Percentiles rank a stretch among this genome's conserved stretches.
phyloP scores from a whole-genome alignment of 2,888 invertebrate genomes.

The Nemotelus pantherinus region DNA sequence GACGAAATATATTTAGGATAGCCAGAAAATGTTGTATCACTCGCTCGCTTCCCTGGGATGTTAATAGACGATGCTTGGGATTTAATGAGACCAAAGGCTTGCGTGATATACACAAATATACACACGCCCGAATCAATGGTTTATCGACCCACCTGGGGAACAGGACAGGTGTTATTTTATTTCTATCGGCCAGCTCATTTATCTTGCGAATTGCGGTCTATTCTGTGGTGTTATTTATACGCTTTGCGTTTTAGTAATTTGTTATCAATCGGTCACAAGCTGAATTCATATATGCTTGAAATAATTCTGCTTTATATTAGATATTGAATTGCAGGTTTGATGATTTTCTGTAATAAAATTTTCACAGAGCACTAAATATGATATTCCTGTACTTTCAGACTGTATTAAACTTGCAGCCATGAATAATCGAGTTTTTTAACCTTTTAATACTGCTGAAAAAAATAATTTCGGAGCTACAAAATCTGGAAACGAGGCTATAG shows the following conservation, averaged over 20 bases:
- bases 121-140: slow-evolving; percentile 3
- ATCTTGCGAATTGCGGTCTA: slow-evolving; percentile 6
- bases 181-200: not conserved
- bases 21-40: not conserved
- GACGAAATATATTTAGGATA: slow-evolving; percentile 14
- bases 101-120: slow-evolving; percentile 22
- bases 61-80: slow-evolving; percentile 19
- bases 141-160: slow-evolving; percentile 18
- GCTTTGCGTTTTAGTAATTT: slow-evolving; percentile 7
- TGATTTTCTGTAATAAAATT: too few relatives aligned
- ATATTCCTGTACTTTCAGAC: too few relatives aligned
- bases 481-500: too few relatives aligned
- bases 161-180: slow-evolving; percentile 30
- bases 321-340: too few relatives aligned
- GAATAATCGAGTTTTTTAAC: too few relatives aligned
- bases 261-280: not conserved
- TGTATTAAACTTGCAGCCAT: too few relatives aligned
- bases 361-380: too few relatives aligned
- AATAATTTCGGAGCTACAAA: too few relatives aligned
- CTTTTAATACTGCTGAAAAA: too few relatives aligned
- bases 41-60: not conserved
- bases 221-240: slow-evolving; percentile 29
- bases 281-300: not conserved
- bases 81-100: slow-evolving; percentile 28
- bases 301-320: too few relatives aligned